phyloP scores from a whole-genome alignment of 2,113 vertebrate genomes.

The Barnardius zonarius region DNA sequence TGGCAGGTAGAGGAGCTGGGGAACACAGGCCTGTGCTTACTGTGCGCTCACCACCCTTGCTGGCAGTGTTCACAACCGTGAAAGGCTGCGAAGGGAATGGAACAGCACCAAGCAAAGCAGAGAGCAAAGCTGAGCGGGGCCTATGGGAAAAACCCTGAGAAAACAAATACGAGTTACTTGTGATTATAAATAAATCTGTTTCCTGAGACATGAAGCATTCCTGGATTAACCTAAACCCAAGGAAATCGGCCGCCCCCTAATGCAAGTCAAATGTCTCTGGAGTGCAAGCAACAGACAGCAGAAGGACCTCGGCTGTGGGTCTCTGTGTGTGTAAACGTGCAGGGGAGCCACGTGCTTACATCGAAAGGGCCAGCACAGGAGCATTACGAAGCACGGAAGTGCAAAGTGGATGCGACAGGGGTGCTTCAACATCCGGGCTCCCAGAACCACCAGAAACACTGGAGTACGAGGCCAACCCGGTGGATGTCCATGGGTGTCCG shows the following conservation, averaged over 20 bases:
- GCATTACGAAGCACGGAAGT: accelerated
- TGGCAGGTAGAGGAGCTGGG: not conserved
- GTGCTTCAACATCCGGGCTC: not conserved
- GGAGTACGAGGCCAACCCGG: not conserved
- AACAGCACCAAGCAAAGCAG: not conserved
- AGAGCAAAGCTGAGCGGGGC: accelerated
- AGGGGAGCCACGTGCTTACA: not conserved
- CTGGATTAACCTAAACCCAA: not conserved
- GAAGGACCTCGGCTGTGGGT: not conserved
- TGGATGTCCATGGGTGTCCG: not conserved
- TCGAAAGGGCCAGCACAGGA: not conserved
- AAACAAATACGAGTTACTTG: not conserved
- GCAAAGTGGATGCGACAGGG: not conserved
- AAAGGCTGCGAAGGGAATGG: not conserved
- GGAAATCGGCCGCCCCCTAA: not conserved
- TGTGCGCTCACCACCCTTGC: accelerated
- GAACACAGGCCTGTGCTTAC: not conserved
- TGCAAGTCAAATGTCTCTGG: not conserved
- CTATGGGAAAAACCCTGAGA: not conserved
- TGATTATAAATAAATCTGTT: not conserved
- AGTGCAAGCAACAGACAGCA: not conserved
- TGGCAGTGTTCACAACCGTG: accelerated
- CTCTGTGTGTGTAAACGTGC: accelerated
- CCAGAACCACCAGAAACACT: not conserved
- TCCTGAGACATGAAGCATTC: not conserved